Base-by-base conservation (phyloP, 2,797 vertebrate genomes). In the Halcyon leucocephala region DNA sequence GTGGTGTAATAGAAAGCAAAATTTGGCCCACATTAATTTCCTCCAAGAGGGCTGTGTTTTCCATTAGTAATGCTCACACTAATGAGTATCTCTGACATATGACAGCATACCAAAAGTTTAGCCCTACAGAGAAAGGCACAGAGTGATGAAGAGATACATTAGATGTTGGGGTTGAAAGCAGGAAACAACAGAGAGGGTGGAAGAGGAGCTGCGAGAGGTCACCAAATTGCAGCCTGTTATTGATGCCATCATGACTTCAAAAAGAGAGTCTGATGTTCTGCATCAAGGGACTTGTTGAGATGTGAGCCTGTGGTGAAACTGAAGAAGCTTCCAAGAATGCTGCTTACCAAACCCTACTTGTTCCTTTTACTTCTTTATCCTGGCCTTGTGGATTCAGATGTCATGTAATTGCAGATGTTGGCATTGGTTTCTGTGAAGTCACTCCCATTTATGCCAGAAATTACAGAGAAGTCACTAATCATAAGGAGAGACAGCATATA, bases 1-100 rank as follows among this genome's bases (percentile, higher is more conserved):
- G 24, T 80, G 60, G 71, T 90, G 78, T 93, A 94, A 95, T 93
- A 94, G 95, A 97, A 95, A 95, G 96, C 88, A 95, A 96, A 97
- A 73, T 71, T 94, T 97, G 95, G 94, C 92, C 70, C 49, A 46
- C 6, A 0, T 29, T 52, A 35, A 15, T 82, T 95, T 96, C 86
- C 86, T 95, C 24, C 65, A 33, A 44, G 24, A 57, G 83, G 48
- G 37, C 24, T 82, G 60, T 10, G 86, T 94, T 95, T 95, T 76
- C 90, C 88, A 61, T 90, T 64, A 90, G 35, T 66, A 10, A 21
- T 89, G 67, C 33, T 78, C 91, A 51, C 39, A n/a, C 0, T 7
- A 11, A 42, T 25, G 60, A 82, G 29, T 25, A 26, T 70, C 64
- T 95, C n/a, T 84, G 83, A 31, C 0, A 1, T 66, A 29, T 42